Evolutionary conservation across 2,888 invertebrate genomes (phyloP), one percentile per base, ranked within the genome.

Genomic region (Pollenia angustigena): DNA sequence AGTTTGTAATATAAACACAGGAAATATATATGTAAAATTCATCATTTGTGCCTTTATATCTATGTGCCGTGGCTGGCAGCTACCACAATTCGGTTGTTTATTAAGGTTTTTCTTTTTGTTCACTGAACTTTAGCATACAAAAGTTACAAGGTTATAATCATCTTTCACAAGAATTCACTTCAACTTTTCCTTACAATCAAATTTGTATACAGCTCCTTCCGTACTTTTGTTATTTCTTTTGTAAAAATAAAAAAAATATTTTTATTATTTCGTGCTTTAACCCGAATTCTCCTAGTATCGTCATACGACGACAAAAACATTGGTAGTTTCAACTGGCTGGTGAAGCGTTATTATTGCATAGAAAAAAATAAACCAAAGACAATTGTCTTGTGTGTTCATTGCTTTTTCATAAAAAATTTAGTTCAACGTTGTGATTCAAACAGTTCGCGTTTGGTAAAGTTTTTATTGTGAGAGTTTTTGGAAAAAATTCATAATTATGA

Each of bases 1-100:
- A 79, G 50, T 50, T 62, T 79, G 50, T 69, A 50, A 69, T 46
- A 60, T 69, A 60, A 79, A 79, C 60, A 69, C 52, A 69, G 79
- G 42, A 69, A 60, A 79, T 79, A 42, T 48, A 16, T 58, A 16
- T 32, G 32, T 2, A 32, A n/a, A 23, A 64, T 64, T 64, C 42
- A 18, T 12, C 16, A 76, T 76, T 50, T 52, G 23, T 42, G 32
- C 42, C 42, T 50, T 69, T 40, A 32, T 44, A 69, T 69, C 3
- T 44, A 44, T 23, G 64, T 16, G 18, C 14, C 42, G 23, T 60
- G 42, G 52, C 11, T 32, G 32, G 32, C 32, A 72, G 56, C 44
- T 46, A 23, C 32, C 9, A 6, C 32, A 32, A 2, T 32, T 32
- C 32, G 4, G 16, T 23, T 14, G 18, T 14, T 12, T 11, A 10